These are phyloP conservation scores for Sylvia borin DNA, from an alignment of 2,797 vertebrate genomes.

Conservation along the genomic window DNA sequence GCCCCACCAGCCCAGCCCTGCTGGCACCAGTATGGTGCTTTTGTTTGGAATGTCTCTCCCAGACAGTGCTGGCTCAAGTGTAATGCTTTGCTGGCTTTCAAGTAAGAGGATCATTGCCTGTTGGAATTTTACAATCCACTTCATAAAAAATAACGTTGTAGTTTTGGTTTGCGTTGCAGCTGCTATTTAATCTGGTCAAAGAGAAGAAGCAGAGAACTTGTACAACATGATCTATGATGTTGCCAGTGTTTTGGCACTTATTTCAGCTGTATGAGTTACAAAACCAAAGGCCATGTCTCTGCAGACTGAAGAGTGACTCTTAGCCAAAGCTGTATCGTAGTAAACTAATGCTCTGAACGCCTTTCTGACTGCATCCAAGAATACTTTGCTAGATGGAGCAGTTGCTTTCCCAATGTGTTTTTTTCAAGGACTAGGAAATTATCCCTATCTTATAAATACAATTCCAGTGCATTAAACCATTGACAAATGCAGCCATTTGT, in stretches of 20 bases:
- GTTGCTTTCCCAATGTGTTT: neutral
- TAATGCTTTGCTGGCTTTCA: neutral
- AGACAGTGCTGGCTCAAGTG: neutral
- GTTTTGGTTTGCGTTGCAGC: neutral
- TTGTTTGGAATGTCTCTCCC: neutral
- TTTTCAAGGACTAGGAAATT: neutral
- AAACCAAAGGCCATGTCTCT: neutral
- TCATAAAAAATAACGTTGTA: neutral
- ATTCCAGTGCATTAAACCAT: neutral
- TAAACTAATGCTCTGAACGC: neutral
- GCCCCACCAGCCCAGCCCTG: neutral
- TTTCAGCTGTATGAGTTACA: neutral
- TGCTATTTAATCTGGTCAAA: neutral
- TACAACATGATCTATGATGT: neutral
- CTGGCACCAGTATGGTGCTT: neutral
- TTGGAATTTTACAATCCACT: neutral
- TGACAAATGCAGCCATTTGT: neutral
- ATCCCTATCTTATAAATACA: neutral
- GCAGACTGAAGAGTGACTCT: neutral
- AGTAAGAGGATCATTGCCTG: neutral
- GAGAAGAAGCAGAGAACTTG: neutral
- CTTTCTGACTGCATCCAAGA: neutral
- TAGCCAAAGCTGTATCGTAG: neutral
- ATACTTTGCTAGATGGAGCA: slow-evolving; percentile 2
- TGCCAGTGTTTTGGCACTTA: neutral